A percentile compares a stretch with the other conserved stretches of the same genome.
Conservation (phyloP, 92 coral and sea anemone species). For the Hydrozoanthus gracilis region DNA sequence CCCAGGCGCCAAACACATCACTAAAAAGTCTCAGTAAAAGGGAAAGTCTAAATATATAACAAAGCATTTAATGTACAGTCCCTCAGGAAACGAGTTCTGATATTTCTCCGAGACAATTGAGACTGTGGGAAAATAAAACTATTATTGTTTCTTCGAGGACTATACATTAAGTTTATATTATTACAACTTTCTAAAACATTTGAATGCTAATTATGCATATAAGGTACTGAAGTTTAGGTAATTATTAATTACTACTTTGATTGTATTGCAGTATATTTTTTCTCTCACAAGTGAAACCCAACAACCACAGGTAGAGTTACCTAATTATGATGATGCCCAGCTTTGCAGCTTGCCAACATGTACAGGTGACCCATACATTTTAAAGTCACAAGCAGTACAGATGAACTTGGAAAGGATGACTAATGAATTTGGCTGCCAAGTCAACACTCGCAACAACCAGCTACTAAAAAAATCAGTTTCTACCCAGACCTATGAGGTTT, state of each 20-base stretch:
- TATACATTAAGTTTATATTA: too few species aligned
- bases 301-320: not conserved
- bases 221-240: not conserved
- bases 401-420: not conserved
- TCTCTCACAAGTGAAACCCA: not conserved
- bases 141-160: too few species aligned
- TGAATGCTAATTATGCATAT: not conserved
- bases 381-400: constrained; percentile 1
- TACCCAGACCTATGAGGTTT: not conserved
- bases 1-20: too few species aligned
- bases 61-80: too few species aligned
- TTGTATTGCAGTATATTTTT: constrained; percentile 5
- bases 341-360: not conserved
- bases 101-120: too few species aligned
- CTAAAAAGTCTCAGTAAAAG: too few species aligned
- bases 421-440: constrained; percentile 26
- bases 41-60: too few species aligned
- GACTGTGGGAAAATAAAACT: too few species aligned
- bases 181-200: too few species aligned
- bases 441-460: constrained; percentile 5
- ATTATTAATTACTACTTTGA: not conserved
- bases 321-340: not conserved
- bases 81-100: too few species aligned
- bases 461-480: constrained; percentile 14
- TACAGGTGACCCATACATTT: constrained; percentile 15